Evolutionary conservation across 2,113 vertebrate species (phyloP).

Genomic region (Xiphophorus maculatus): DNA sequence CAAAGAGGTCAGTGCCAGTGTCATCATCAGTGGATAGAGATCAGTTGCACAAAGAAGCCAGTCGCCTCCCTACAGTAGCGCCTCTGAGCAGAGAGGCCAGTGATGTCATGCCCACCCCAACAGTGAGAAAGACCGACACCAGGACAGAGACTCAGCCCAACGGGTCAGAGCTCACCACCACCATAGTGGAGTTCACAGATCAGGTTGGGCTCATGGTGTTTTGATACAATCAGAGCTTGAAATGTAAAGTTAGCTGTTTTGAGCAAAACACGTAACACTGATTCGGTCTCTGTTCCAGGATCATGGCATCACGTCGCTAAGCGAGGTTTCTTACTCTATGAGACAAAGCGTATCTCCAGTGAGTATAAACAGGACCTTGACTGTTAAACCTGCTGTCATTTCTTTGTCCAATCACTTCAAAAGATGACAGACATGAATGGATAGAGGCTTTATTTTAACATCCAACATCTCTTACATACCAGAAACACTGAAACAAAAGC

Average conservation of each 20-base stretch:
- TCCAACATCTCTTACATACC: neutral
- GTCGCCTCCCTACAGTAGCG: constrained; percentile 36
- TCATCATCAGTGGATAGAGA: constrained; percentile 75
- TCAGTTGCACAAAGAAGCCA: constrained; percentile 63
- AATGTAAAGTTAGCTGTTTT: too few species aligned
- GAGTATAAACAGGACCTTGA: constrained; percentile 57
- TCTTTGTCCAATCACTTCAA: constrained; percentile 25
- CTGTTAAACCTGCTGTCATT: constrained; percentile 22
- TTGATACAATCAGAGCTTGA: neutral
- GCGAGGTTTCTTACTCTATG: constrained; percentile 75
- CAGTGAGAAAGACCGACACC: constrained; percentile 76
- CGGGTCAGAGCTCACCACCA: constrained; percentile 82
- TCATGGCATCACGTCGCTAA: constrained; percentile 66
- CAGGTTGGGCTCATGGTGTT: constrained; percentile 59
- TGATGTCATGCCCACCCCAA: constrained; percentile 61
- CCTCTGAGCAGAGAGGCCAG: constrained; percentile 74
- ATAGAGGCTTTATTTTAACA: neutral
- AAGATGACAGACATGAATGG: constrained; percentile 12
- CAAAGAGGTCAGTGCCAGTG: constrained; percentile 79
- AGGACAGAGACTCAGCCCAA: constrained; percentile 80
- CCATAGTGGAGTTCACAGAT: constrained; percentile 80
- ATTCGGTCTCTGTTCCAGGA: constrained; percentile 68
- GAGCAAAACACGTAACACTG: neutral
- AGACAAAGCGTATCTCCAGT: constrained; percentile 81
- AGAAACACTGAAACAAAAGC: neutral